Conservation (phyloP, 2,113 vertebrate genomes). For the Taxidea taxus region DNA sequence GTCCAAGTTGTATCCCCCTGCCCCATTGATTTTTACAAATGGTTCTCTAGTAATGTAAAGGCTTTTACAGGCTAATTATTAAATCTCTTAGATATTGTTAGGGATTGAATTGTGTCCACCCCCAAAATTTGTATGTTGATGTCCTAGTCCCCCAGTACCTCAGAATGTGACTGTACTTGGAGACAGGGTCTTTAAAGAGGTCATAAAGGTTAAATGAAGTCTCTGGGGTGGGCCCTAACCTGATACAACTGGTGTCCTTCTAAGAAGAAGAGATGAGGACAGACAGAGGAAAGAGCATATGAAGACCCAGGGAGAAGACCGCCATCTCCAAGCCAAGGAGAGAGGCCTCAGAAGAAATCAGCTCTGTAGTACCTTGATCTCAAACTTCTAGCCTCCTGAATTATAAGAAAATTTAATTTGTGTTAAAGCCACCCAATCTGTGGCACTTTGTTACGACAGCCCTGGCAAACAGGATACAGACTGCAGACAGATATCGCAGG, state of each 20-base stretch:
- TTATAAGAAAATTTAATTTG: not conserved
- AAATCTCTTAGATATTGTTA: not conserved
- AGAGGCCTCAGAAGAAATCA: not conserved
- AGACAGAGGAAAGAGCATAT: not conserved
- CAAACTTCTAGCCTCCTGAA: not conserved
- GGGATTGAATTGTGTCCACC: not conserved
- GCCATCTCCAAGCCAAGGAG: not conserved
- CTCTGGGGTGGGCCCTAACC: not conserved
- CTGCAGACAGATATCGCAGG: not conserved
- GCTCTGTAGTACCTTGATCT: not conserved
- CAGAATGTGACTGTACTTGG: not conserved
- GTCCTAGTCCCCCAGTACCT: not conserved
- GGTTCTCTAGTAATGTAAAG: not conserved
- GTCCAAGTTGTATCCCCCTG: not conserved
- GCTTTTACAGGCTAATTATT: not conserved
- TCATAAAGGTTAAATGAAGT: not conserved
- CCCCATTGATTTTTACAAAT: not conserved
- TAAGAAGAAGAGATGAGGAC: not conserved
- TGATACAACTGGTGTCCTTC: not conserved
- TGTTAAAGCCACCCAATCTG: not conserved
- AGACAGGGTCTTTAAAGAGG: not conserved
- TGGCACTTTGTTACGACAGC: not conserved
- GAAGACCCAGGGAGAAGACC: not conserved
- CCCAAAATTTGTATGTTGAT: not conserved
- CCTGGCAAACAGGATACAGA: not conserved